phyloP scores from a whole-genome alignment of 1,140 invertebrate genomes.

The Trichonephila inaurata region DNA sequence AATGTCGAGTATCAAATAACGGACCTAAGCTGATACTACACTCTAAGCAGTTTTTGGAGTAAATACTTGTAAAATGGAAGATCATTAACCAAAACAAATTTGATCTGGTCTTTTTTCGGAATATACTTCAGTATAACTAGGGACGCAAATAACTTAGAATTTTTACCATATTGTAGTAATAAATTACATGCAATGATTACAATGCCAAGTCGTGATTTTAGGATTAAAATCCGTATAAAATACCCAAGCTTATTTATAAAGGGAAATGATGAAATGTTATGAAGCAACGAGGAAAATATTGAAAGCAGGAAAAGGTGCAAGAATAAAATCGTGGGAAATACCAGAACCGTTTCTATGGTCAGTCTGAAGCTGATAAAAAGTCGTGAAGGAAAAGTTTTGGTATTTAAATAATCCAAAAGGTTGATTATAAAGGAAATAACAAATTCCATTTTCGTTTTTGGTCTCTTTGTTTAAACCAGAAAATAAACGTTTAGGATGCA shows the following conservation, averaged over 20 bases:
- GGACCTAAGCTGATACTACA: too few relatives aligned
- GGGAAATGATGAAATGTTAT: background rate
- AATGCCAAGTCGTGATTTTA: background rate
- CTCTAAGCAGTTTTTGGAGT: too few relatives aligned
- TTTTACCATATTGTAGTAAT: too few relatives aligned
- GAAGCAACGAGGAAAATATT: constrained; percentile 3
- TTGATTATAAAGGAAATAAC: background rate
- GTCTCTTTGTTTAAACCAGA: background rate
- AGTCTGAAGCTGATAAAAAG: background rate
- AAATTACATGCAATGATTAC: background rate
- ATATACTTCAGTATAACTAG: too few relatives aligned
- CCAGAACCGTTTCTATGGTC: background rate
- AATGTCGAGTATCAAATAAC: too few relatives aligned
- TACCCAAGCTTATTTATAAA: background rate
- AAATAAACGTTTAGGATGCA: background rate
- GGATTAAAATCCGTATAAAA: background rate
- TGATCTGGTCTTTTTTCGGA: too few relatives aligned
- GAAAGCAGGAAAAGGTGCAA: background rate
- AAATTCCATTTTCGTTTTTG: background rate
- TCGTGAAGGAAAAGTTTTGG: background rate
- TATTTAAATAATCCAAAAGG: background rate
- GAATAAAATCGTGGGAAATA: constrained; percentile 28
- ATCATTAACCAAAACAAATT: too few relatives aligned
- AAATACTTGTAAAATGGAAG: too few relatives aligned
- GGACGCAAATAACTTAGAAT: too few relatives aligned